Evolutionary conservation across 2,797 vertebrate species (phyloP).

Genomic region (Forpus xanthops): DNA sequence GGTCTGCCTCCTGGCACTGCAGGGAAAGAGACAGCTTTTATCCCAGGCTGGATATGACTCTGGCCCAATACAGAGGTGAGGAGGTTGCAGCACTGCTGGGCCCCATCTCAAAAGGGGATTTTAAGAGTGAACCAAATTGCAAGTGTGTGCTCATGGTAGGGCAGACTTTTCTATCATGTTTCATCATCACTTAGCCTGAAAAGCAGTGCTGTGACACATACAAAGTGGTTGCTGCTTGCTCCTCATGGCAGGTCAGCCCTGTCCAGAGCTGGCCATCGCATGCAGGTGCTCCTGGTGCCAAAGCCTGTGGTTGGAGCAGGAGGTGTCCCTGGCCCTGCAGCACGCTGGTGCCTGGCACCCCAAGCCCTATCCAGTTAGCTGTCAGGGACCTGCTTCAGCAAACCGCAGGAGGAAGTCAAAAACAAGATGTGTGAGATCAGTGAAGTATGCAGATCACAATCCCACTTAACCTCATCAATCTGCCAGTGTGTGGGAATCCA

Average conservation of each 20-base stretch:
- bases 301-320: neutral
- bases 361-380: neutral
- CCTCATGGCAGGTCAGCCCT: neutral
- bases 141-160: neutral
- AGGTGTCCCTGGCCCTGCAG: neutral
- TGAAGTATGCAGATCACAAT: neutral
- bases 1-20: rapidly evolving
- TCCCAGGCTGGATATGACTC: neutral
- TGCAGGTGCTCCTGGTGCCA: neutral
- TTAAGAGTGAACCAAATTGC: neutral
- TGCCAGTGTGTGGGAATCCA: neutral
- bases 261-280: rapidly evolving
- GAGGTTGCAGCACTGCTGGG: neutral
- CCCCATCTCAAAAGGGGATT: neutral
- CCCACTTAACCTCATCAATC: neutral
- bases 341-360: neutral
- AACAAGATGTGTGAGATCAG: neutral
- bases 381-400: neutral
- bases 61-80: neutral
- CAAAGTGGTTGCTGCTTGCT: neutral
- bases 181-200: neutral
- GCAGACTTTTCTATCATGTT: neutral
- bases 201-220: neutral
- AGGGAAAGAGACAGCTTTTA: neutral
- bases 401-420: neutral